Percentiles rank a stretch among this genome's conserved stretches.
Conservation (phyloP, 1,140 invertebrate species). For the Pinna nobilis region DNA sequence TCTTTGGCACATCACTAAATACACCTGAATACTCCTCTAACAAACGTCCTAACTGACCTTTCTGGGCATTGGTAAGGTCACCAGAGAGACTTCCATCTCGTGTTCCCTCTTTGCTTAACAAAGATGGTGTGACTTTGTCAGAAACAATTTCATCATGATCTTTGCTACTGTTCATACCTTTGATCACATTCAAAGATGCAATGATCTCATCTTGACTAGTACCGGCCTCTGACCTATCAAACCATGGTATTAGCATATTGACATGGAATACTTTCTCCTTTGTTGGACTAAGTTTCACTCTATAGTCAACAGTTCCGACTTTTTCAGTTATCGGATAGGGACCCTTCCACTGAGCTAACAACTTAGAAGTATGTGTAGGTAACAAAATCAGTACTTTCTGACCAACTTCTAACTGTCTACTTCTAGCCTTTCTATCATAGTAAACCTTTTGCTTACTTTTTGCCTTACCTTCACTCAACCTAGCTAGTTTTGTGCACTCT, state of each 20-base stretch:
- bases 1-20: background rate
- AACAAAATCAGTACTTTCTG: slow-evolving; percentile 9
- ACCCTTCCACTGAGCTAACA: slow-evolving; percentile 4
- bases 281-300: background rate
- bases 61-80: background rate
- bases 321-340: background rate
- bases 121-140: background rate
- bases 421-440: background rate
- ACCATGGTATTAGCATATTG: background rate
- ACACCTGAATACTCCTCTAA: background rate
- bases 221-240: no score
- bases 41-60: background rate
- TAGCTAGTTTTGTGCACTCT: background rate
- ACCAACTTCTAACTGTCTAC: background rate
- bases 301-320: slow-evolving; percentile 1
- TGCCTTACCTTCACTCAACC: background rate
- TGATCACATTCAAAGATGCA: background rate
- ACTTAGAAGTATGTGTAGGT: background rate
- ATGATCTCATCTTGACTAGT: background rate
- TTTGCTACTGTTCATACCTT: background rate
- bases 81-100: background rate
- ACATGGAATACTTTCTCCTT: background rate
- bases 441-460: background rate
- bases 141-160: background rate
- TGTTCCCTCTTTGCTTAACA: background rate